Evolutionary conservation across 1,140 invertebrate species (phyloP).

Genomic region (Aphelinus certus): DNA sequence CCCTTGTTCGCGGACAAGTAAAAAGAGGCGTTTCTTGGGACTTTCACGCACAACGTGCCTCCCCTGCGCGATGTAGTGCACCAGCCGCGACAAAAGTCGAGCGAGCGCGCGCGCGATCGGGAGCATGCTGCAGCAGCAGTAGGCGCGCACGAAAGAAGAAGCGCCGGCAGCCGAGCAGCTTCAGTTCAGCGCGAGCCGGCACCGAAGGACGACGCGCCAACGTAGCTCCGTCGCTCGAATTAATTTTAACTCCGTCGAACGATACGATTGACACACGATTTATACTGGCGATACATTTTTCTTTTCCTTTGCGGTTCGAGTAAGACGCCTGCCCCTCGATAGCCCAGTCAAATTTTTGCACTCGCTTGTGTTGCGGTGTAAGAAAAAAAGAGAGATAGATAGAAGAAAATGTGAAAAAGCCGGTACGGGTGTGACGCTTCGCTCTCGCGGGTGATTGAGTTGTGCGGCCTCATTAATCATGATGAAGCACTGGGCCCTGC

Average conservation of each 20-base stretch:
- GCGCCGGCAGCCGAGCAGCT: conserved; percentile 40
- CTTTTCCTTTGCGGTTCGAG: too few relatives aligned
- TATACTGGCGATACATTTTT: too few relatives aligned
- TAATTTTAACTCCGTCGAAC: neutral
- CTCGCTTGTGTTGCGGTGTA: neutral
- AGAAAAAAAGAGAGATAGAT: conserved; percentile 20
- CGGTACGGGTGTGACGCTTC: neutral
- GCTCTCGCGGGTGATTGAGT: conserved; percentile 30
- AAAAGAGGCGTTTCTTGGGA: neutral
- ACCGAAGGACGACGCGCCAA: conserved; percentile 45
- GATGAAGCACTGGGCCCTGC: conserved; percentile 45
- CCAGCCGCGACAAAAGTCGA: neutral
- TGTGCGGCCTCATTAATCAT: conserved; percentile 42
- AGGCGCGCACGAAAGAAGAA: neutral
- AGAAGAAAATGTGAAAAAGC: too few relatives aligned
- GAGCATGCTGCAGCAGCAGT: conserved; percentile 41
- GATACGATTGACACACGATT: too few relatives aligned
- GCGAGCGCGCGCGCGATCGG: neutral
- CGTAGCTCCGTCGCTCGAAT: neutral
- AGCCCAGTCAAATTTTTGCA: too few relatives aligned
- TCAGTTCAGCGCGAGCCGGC: conserved; percentile 58
- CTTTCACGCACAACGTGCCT: neutral
- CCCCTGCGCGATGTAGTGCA: neutral
- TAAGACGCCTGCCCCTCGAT: neutral
- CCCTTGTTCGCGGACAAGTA: neutral